Evolutionary conservation across 2,797 vertebrate species (phyloP), one percentile per base, ranked within the genome.

Genomic region (Simalia tracyae): DNA sequence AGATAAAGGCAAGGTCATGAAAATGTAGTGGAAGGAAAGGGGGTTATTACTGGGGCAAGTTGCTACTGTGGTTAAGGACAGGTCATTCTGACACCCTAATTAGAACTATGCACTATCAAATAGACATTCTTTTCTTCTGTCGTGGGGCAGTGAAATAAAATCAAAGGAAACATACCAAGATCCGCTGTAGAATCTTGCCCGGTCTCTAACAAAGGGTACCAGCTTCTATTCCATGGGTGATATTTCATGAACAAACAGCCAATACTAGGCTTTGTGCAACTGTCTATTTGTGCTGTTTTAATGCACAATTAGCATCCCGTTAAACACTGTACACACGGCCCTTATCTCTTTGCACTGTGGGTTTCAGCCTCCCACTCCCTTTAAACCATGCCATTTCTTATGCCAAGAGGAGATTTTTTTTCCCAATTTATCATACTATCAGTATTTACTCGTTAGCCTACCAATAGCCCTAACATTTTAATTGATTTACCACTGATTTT

Each of bases 391-490:
- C 46, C 17, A 84, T 66, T 5, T 24, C 87, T 94, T 68, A 86
- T 90, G 88, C 14, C n/a, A 57, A 92, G 91, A 91, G 0, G 0
- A 60, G 11, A 9, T 81, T 94, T 92, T 72, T 94, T 89, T 86
- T 91, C 36, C 36, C 87, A 92, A 56, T 94, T 95, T 95, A 76
- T 89, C 7, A n/a, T 0, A 0, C 61, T 90, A 24, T 92, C 90
- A 86, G 61, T 93, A 91, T 93, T 95, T 93, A 93, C 90, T 91
- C 95, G 92, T 90, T 89, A 93, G 59, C 68, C 89, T 96, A 91
- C 63, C 84, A 63, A 93, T 91, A 91, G 54, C 24, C 93, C 91
- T 64, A 95, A n/a, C 66, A 92, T 94, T 92, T 76, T 91, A 95
- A 94, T 95, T 94, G 93, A 94, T 91, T 94, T 95, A 89, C 86